Conservation (phyloP, 2,888 invertebrate genomes). For the Ormia ochracea region DNA sequence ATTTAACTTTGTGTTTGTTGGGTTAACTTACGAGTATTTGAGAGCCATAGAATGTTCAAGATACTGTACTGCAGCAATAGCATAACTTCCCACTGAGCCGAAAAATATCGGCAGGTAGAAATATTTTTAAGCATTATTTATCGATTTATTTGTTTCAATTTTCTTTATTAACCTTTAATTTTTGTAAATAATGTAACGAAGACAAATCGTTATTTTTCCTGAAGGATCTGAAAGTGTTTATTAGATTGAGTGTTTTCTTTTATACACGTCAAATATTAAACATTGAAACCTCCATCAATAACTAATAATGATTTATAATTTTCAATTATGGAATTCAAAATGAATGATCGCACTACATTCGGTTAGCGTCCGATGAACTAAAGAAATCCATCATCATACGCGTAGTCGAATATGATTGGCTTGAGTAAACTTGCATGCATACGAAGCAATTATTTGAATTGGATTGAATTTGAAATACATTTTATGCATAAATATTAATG, state of each 20-base stretch:
- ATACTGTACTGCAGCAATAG: background rate
- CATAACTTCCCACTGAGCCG: background rate
- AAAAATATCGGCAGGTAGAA: constrained; percentile 47
- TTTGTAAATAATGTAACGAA: constrained; percentile 44
- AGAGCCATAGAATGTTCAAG: constrained; percentile 38
- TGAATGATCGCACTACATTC: constrained; percentile 9
- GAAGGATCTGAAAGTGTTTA: background rate
- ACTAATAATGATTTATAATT: constrained; percentile 57
- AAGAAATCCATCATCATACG: background rate
- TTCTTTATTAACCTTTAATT: constrained; percentile 19
- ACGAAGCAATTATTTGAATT: no score
- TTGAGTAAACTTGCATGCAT: no score
- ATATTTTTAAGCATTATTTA: constrained; percentile 9
- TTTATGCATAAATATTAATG: no score
- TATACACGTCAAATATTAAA: background rate
- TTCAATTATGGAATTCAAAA: constrained; percentile 15
- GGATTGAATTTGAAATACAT: no score
- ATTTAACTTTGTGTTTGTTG: background rate
- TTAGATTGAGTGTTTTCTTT: background rate
- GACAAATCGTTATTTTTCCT: constrained; percentile 42
- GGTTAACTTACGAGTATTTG: background rate
- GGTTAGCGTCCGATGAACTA: background rate
- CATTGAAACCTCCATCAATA: no score
- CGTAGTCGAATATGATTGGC: no score
- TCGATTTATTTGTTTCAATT: constrained; percentile 24